Base-by-base conservation (phyloP, 2,888 invertebrate species). In the Agriopis marginaria region DNA sequence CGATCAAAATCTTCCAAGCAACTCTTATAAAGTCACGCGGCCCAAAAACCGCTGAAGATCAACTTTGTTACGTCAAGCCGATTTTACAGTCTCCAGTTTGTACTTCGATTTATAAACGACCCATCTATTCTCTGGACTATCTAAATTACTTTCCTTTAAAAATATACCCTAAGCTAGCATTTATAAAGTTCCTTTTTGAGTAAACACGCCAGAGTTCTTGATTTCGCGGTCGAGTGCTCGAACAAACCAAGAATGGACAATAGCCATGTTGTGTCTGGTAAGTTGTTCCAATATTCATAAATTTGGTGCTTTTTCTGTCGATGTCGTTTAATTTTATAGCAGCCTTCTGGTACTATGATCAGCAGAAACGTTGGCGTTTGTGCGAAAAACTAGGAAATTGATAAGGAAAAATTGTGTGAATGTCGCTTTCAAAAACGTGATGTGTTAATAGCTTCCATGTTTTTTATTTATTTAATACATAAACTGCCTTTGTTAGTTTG, bases 261-360 rank as follows among this genome's bases (percentile, higher is more conserved):
- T 68, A 68, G 71, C 70, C 67, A 58, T 72, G 79, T 78, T 80
- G 81, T 76, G 79, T 75, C 68, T 68, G 50, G 66, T 69, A 73
- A 60, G 54, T 70, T 63, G 73, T 72, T 74, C 78, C 79, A 77
- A 81, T 84, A 84, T 83, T 81, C 83, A 83, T 85, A 85, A 82
- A 83, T 74, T 80, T 72, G 60, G 65, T 70, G 75, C 51, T 63
- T 75, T 75, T 76, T 74, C 77, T 75, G 73, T 72, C 69, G 71
- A 73, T 74, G 71, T 75, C 75, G 71, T 76, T 70, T 74, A 71
- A 70, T 74, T 73, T 76, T 73, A 76, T 74, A 67, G 63, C 23
- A 61, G 8, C 54, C 60, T 62, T 71, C 45, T 53, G 14, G 44
- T 40, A 66, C 49, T 51, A 32, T 56, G 63, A 55, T 64, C 62